Percentiles rank a stretch among this genome's conserved stretches.
These are phyloP conservation scores for Poecilia velifera DNA, from an alignment of 2,797 vertebrate species.

Conservation along the genomic window DNA sequence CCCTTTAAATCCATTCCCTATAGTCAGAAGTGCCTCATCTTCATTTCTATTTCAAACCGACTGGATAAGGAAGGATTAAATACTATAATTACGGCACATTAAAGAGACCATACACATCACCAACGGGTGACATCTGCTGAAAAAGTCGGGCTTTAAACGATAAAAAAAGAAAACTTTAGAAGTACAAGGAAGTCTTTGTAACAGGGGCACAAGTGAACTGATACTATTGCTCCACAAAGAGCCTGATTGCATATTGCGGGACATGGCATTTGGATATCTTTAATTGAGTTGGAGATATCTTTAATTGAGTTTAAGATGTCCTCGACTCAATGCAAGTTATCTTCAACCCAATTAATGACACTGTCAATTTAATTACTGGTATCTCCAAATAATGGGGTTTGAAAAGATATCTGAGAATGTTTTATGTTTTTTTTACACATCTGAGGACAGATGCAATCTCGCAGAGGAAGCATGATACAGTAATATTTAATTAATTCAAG, in stretches of 20 bases:
- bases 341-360: constrained; percentile 87
- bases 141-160: constrained; percentile 71
- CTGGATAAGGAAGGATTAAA: constrained; percentile 74
- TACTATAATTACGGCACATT: constrained; percentile 70
- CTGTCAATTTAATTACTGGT: constrained; percentile 87
- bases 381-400: constrained; percentile 84
- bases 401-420: constrained; percentile 80
- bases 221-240: constrained; percentile 76
- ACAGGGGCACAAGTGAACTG: constrained; percentile 71
- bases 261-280: constrained; percentile 85
- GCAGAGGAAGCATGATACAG: constrained; percentile 74
- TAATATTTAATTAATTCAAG: constrained; percentile 83
- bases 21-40: constrained; percentile 66
- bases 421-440: constrained; percentile 82
- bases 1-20: constrained; percentile 50
- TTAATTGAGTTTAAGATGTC: constrained; percentile 88
- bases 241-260: constrained; percentile 78
- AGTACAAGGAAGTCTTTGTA: constrained; percentile 74
- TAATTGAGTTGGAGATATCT: constrained; percentile 86
- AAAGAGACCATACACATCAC: constrained; percentile 66
- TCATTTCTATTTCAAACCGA: constrained; percentile 69
- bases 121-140: constrained; percentile 73
- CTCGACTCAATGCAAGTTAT: constrained; percentile 85
- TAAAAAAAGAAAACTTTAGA: constrained; percentile 77
- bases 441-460: constrained; percentile 83